These are phyloP conservation scores for Sturnira hondurensis DNA, from an alignment of 2,113 vertebrate genomes.

Conservation along the genomic window DNA sequence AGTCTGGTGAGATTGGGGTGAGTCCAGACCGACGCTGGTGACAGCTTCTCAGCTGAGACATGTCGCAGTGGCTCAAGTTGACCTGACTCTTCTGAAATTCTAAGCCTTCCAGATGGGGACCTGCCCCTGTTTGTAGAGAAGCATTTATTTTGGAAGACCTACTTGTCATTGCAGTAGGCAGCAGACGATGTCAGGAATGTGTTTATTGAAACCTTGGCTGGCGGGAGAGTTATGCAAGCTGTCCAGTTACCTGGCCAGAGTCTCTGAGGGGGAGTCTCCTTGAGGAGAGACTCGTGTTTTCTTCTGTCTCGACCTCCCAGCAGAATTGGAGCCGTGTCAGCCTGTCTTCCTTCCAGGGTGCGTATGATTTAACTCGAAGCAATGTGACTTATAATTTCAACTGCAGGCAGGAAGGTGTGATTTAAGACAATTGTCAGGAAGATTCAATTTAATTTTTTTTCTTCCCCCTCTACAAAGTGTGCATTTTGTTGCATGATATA, in stretches of 20 bases:
- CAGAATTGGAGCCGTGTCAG: not conserved
- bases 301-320: not conserved
- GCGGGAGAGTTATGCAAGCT: not conserved
- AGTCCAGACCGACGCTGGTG: not conserved
- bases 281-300: not conserved
- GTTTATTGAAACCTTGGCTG: not conserved
- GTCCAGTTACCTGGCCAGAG: not conserved
- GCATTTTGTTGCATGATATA: constrained; percentile 55
- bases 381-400: constrained; percentile 56
- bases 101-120: not conserved
- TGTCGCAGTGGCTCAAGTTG: not conserved
- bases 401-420: constrained; percentile 60
- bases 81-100: not conserved
- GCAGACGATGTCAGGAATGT: not conserved
- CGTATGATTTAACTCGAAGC: constrained; percentile 64
- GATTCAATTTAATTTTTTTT: constrained; percentile 62
- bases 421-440: constrained; percentile 71
- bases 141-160: not conserved
- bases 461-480: constrained; percentile 26
- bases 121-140: not conserved
- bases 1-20: not conserved
- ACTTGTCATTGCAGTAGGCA: not conserved
- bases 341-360: constrained; percentile 31
- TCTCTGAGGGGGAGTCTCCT: not conserved
- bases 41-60: not conserved